A percentile compares a stretch with the other conserved stretches of the same genome.
These are phyloP conservation scores for Podocnemis expansa DNA, from an alignment of 2,113 vertebrate genomes.

Conservation along the genomic window DNA sequence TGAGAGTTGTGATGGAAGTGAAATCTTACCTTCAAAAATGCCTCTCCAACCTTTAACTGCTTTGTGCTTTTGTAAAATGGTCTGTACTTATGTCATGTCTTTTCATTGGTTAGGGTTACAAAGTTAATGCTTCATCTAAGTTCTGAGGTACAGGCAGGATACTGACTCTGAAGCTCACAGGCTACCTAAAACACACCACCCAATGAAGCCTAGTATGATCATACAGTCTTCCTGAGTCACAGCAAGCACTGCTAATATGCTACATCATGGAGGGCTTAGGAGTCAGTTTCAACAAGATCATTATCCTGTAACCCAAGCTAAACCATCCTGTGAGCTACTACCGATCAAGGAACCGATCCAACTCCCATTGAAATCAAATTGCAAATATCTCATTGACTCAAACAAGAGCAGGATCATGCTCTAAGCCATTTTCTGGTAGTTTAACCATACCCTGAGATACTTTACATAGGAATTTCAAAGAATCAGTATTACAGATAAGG, in stretches of 20 bases:
- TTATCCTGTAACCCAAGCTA: neutral
- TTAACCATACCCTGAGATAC: neutral
- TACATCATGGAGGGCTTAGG: neutral
- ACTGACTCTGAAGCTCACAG: neutral
- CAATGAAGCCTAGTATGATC: neutral
- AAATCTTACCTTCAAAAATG: neutral
- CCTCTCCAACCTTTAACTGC: neutral
- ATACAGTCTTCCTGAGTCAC: neutral
- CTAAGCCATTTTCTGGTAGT: neutral
- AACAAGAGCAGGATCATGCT: neutral
- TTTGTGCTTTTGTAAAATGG: neutral
- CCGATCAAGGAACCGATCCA: neutral
- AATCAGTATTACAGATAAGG: neutral
- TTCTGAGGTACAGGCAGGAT: neutral
- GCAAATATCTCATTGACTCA: neutral
- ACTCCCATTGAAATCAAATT: neutral
- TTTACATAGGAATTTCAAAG: conserved; percentile 4
- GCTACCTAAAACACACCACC: neutral
- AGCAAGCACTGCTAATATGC: neutral
- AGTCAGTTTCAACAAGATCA: neutral
- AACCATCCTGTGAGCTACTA: neutral
- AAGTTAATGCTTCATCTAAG: neutral
- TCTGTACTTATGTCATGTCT: neutral
- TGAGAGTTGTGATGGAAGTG: neutral
- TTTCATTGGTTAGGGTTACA: neutral